Percentiles rank a stretch among this genome's conserved stretches.
These are phyloP conservation scores for Anastrepha ludens DNA, from an alignment of 1,140 invertebrate species.

Conservation along the genomic window DNA sequence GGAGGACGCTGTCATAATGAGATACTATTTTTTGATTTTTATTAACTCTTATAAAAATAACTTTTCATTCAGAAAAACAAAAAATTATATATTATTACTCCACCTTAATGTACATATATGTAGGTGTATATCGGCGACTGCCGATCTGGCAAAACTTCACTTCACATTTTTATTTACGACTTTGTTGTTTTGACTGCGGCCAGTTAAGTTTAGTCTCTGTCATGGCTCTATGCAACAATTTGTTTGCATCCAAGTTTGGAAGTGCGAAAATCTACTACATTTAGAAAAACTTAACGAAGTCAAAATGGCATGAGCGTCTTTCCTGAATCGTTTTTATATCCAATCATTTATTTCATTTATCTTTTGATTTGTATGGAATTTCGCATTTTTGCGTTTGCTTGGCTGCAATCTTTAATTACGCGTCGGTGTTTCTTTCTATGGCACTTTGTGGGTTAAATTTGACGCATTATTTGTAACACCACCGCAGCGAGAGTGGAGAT, in stretches of 20 bases:
- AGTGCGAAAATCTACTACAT: conserved; percentile 46
- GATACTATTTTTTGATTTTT: too few relatives aligned
- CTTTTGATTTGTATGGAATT: conserved; percentile 47
- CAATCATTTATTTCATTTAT: conserved; percentile 1
- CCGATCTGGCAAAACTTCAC: conserved; percentile 37
- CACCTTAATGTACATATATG: not conserved
- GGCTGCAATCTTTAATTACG: conserved; percentile 30
- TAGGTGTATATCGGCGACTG: not conserved
- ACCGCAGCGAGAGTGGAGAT: not conserved
- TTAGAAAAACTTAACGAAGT: conserved; percentile 28
- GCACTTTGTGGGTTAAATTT: conserved; percentile 11
- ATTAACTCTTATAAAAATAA: too few relatives aligned
- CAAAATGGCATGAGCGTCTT: conserved; percentile 18
- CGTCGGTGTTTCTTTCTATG: conserved; percentile 47
- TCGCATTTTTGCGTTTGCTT: not conserved
- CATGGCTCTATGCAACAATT: conserved; percentile 48
- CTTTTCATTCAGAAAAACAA: too few relatives aligned
- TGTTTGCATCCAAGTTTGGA: conserved; percentile 22
- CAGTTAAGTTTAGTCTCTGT: conserved; percentile 13
- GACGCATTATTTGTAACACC: conserved; percentile 42
- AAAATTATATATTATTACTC: too few relatives aligned
- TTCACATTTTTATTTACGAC: conserved; percentile 25
- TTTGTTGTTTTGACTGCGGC: not conserved
- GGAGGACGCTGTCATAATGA: too few relatives aligned
- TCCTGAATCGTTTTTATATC: not conserved